A percentile compares a stretch with the other conserved stretches of the same genome.
Conservation (phyloP, 2,797 vertebrate genomes). For the Setipinna tenuifilis region DNA sequence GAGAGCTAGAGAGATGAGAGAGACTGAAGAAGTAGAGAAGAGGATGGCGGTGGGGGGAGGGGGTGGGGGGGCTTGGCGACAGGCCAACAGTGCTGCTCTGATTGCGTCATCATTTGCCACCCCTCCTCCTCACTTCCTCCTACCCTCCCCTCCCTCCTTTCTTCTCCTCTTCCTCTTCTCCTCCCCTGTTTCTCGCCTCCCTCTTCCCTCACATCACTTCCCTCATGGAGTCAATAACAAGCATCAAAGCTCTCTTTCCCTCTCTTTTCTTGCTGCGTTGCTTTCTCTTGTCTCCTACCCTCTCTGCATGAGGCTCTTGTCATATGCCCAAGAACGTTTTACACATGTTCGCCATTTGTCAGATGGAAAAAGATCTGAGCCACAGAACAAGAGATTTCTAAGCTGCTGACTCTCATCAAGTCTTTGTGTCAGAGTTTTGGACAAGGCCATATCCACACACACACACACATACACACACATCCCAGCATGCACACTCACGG, state of each 20-base stretch:
- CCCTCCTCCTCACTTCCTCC: not conserved
- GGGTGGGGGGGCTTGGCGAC: conserved; percentile 21
- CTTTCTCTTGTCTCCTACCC: not conserved
- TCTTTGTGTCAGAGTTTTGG: not conserved
- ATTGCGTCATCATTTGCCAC: conserved; percentile 67
- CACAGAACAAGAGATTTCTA: not conserved
- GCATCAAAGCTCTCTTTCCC: conserved; percentile 57
- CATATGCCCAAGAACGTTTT: not conserved
- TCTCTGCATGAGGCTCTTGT: conserved; percentile 7
- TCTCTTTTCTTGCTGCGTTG: conserved; percentile 35
- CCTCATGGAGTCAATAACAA: conserved; percentile 69
- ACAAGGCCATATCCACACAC: not conserved
- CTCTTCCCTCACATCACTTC: conserved; percentile 59
- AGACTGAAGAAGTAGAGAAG: conserved; percentile 46
- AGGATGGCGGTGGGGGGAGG: conserved; percentile 40
- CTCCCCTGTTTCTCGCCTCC: conserved; percentile 63
- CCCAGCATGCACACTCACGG: not conserved
- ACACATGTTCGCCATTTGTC: not conserved
- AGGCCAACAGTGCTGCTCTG: conserved; percentile 52
- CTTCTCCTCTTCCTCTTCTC: conserved; percentile 52
- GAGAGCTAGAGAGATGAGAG: conserved; percentile 59
- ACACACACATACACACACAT: not conserved
- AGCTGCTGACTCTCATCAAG: not conserved
- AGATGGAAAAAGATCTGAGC: not conserved
- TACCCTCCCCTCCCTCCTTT: not conserved